Evolutionary conservation across 2,113 vertebrate species (phyloP).

Genomic region (Bos indicus): DNA sequence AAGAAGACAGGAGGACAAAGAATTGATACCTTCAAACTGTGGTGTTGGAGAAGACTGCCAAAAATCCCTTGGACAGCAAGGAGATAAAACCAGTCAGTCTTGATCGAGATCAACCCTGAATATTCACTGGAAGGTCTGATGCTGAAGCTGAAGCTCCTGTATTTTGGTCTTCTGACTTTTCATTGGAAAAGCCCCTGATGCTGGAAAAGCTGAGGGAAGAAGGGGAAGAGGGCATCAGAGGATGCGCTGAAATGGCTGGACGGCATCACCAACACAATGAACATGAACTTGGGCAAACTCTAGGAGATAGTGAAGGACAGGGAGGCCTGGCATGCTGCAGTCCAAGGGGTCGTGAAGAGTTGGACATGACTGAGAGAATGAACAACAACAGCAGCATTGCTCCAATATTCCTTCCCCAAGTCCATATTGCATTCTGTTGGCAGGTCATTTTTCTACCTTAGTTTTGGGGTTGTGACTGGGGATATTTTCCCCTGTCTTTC

Average conservation of each 20-base stretch:
- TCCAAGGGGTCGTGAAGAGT: accelerated
- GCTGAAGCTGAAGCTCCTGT: not conserved
- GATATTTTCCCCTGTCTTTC: not conserved
- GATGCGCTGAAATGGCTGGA: not conserved
- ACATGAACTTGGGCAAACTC: not conserved
- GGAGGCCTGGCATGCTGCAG: not conserved
- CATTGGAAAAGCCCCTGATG: not conserved
- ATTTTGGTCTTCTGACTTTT: not conserved
- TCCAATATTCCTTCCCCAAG: not conserved
- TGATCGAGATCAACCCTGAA: not conserved
- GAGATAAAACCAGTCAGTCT: not conserved
- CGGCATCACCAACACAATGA: not conserved
- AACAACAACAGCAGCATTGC: not conserved
- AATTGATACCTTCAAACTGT: not conserved
- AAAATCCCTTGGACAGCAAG: not conserved
- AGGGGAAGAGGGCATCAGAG: not conserved
- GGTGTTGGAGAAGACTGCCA: not conserved
- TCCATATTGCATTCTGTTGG: not conserved
- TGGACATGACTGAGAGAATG: not conserved
- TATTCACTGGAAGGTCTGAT: not conserved
- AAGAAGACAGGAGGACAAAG: not conserved
- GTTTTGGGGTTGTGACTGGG: not conserved
- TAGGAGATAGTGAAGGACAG: not conserved
- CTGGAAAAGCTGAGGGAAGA: not conserved
- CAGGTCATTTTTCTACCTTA: not conserved